Percentiles rank a stretch among this genome's conserved stretches.
phyloP scores from a whole-genome alignment of 2,113 vertebrate species.

The Pimephales promelas region DNA sequence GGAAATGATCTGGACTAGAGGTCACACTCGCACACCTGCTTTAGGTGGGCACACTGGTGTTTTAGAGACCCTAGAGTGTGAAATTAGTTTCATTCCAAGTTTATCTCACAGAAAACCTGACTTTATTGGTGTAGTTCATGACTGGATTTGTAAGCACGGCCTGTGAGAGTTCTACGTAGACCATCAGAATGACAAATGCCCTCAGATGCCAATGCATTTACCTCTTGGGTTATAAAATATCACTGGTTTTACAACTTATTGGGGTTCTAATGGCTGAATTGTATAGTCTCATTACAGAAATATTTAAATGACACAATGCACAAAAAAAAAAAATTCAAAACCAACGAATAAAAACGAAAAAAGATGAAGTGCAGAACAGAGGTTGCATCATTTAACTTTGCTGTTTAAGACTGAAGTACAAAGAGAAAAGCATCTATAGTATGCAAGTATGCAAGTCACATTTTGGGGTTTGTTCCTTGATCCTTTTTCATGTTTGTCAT shows the following conservation, averaged over 20 bases:
- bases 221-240: background rate
- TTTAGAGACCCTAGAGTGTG: constrained; percentile 16
- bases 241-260: background rate
- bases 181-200: constrained; percentile 17
- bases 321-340: background rate
- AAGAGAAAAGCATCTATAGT: no score
- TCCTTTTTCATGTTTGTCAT: no score
- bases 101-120: constrained; percentile 22
- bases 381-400: no score
- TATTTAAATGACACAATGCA: background rate
- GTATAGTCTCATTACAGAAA: background rate
- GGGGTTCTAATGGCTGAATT: no score
- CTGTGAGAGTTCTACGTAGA: background rate
- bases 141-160: background rate
- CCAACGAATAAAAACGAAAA: background rate
- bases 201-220: background rate
- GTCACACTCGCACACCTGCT: constrained; percentile 27
- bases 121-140: constrained; percentile 7
- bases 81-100: constrained; percentile 13
- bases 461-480: no score
- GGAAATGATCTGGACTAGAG: constrained; percentile 4
- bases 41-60: constrained; percentile 7
- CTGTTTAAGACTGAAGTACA: no score
- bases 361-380: no score
- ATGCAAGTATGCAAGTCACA: no score